Base-by-base conservation (phyloP, 1,140 invertebrate species). In the Procambarus clarkii region DNA sequence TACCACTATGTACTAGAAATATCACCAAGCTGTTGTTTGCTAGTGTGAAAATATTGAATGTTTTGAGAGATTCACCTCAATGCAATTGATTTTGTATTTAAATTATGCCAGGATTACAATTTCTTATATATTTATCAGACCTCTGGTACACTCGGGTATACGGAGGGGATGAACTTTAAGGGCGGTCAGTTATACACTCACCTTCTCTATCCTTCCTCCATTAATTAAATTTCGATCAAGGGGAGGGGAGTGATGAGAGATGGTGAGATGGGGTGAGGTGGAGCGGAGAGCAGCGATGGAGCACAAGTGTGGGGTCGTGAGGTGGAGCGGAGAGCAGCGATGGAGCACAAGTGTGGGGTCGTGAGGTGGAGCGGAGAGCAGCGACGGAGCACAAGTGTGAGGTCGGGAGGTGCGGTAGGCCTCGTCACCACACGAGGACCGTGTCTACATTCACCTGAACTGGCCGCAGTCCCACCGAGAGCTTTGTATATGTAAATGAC, bases 121-220 rank as follows among this genome's bases (percentile, higher is more conserved):
- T 34, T 34, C 34, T 34, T 34, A 34, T 34, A 34, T 34, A n/a
- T 34, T 34, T 34, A 34, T 34, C 34, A 34, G 34, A 34, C 34
- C 34, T 34, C 34, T 34, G 34, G 34, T 34, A 34, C 34, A 34
- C 34, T 34, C 34, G 34, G 34, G 34, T 34, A 34, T 34, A 34
- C 34, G 34, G 34, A 8, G 50, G 50, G 50, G 50, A 11, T 54
- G 50, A 54, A 54, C 5, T 8, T 54, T 71, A 71, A 34, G 4
- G 24, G 69, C 24, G n/a, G 4, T 7, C 4, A 4, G 11, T 24
- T 7, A 71, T n/a, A 0, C 69, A 71, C 69, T 71, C 69, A 71
- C 69, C 69, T 71, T 71, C 69, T 71, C 69, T 71, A 71, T 11
- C 69, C 69, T 71, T 71, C 69, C n/a, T 71, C 69, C 69, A 34